Percentiles rank a stretch among this genome's conserved stretches.
Conservation (phyloP, 2,888 invertebrate species). For the Morinoia aosen region DNA sequence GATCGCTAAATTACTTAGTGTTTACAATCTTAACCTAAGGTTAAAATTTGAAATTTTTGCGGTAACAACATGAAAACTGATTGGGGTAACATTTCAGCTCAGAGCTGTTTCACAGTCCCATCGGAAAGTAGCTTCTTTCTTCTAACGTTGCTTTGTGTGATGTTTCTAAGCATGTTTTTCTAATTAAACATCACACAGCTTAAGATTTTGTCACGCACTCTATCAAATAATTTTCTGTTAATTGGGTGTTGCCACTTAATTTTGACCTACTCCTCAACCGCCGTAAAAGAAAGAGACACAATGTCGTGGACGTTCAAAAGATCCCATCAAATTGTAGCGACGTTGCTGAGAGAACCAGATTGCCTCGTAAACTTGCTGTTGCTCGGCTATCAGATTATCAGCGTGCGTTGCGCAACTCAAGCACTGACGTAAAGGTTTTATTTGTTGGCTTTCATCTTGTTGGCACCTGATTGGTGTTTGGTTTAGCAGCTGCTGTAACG, state of each 20-base stretch:
- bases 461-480: not conserved
- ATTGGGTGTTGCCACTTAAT: not conserved
- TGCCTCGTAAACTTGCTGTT: not conserved
- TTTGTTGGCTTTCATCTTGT: not conserved
- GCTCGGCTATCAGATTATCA: not conserved
- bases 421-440: not conserved
- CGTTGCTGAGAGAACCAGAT: not conserved
- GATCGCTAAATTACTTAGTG: too few relatives aligned
- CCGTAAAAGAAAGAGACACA: not conserved
- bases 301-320: not conserved
- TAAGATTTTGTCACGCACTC: too few relatives aligned
- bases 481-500: not conserved
- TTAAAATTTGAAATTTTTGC: too few relatives aligned
- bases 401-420: not conserved
- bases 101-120: too few relatives aligned
- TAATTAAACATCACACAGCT: too few relatives aligned
- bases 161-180: too few relatives aligned
- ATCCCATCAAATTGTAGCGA: not conserved
- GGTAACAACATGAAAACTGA: too few relatives aligned
- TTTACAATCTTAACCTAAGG: too few relatives aligned
- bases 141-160: too few relatives aligned
- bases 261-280: not conserved
- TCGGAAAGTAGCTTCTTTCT: too few relatives aligned
- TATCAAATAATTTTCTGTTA: too few relatives aligned
- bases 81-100: too few relatives aligned